Conservation (phyloP, 2,797 vertebrate species). For the Falco rusticolus region DNA sequence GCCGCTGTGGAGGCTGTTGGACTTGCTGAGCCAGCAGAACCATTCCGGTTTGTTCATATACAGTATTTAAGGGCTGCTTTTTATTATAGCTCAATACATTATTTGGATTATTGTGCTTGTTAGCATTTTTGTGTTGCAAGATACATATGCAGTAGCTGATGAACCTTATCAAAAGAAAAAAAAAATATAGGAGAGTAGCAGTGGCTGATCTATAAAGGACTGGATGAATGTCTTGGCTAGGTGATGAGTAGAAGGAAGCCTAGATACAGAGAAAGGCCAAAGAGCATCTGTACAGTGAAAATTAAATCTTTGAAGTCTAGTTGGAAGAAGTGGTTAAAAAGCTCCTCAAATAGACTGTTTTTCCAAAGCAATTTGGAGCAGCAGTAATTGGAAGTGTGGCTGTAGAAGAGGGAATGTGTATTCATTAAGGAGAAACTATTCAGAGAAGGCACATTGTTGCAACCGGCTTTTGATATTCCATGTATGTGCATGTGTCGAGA, state of each 20-base stretch:
- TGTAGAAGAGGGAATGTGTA: not conserved
- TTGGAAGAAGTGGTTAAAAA: not conserved
- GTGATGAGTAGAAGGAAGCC: not conserved
- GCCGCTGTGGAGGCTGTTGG: not conserved
- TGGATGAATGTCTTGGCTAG: too few species aligned
- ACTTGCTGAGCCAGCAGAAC: not conserved
- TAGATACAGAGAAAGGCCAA: not conserved
- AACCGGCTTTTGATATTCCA: not conserved
- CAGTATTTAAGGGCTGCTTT: not conserved
- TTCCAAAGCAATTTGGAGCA: not conserved
- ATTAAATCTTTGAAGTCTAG: not conserved
- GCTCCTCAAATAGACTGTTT: not conserved
- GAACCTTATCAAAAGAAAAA: not conserved
- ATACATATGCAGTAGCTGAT: not conserved
- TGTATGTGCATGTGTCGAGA: too few species aligned
- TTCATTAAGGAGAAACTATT: not conserved
- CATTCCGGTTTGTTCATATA: rapidly evolving
- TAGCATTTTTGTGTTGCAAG: not conserved
- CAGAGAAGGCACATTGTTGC: not conserved
- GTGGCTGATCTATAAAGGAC: not conserved
- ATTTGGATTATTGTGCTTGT: not conserved
- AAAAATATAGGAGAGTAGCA: too few species aligned
- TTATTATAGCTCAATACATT: not conserved
- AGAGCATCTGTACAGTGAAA: not conserved
- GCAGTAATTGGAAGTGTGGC: not conserved